Evolutionary conservation across 1,140 invertebrate genomes (phyloP), one percentile per base, ranked within the genome.

Genomic region (Pachypeltis micranthus): DNA sequence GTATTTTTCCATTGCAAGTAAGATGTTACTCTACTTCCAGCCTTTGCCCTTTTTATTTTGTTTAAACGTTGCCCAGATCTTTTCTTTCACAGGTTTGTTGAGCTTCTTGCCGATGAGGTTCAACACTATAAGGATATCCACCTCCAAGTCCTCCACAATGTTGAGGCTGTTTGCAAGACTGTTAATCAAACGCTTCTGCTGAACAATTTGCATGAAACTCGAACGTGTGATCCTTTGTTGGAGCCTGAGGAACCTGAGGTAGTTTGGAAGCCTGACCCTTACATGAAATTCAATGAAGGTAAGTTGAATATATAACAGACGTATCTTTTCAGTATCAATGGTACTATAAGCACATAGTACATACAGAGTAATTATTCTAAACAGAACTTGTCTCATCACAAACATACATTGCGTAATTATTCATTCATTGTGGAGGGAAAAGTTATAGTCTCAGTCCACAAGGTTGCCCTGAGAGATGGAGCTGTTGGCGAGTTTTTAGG

Each of bases 111-210:
- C 0, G 69, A 73, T 4, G 77, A 79, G 68, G 79, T 82, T 2
- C 72, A 74, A 47, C 69, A 74, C 44, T 83, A 82, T 66, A 74
- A 75, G 63, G 72, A 78, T 62, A 75, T 84, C 1, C 80, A 82
- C 44, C 75, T 76, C 64, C 73, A 74, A 34, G 72, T 83, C 1
- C 71, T 83, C 0, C 68, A 75, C 10, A 80, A 80, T 63, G 80
- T 88, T 63, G 78, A 78, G 64, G 73, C 77, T 16, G 78, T 83
- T 19, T 86, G 83, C 65, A 83, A 81, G 47, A 74, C 78, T 65
- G 85, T 90, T 0, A 90, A 89, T 74, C 86, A 89, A 71, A 83
- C 80, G 63, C 71, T 90, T 44, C 72, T 91, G 7, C 73, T 91
- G 0, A 80, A 85, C 69, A 82, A 82, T 65, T 74, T 91, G 25